Percentiles rank a stretch among this genome's conserved stretches.
These are phyloP conservation scores for Mormyrops attenuatus DNA, from an alignment of 2,797 vertebrate genomes.

Conservation along the genomic window DNA sequence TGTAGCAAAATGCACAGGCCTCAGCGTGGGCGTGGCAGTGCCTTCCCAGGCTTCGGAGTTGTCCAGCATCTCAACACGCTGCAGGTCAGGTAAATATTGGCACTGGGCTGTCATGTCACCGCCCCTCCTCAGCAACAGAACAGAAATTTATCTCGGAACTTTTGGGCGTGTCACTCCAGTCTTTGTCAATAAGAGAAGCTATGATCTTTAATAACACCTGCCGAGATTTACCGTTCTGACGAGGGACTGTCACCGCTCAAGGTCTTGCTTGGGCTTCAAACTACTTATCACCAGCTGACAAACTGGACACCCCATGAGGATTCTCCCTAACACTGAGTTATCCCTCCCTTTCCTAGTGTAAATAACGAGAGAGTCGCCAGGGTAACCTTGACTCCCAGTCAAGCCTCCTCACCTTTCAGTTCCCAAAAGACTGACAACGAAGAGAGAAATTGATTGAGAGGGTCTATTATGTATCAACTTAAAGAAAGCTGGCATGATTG, in stretches of 20 bases:
- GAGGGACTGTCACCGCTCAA: constrained; percentile 64
- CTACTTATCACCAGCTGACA: constrained; percentile 76
- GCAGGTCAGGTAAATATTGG: constrained; percentile 63
- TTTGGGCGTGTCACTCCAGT: constrained; percentile 60
- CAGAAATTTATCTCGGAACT: constrained; percentile 57
- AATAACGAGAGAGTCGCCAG: constrained; percentile 79
- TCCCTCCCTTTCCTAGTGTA: constrained; percentile 70
- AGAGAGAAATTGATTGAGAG: constrained; percentile 95
- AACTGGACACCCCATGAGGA: constrained; percentile 60
- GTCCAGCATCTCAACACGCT: constrained; percentile 21
- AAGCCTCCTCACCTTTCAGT: constrained; percentile 53
- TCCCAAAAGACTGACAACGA: constrained; percentile 81
- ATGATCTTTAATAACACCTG: constrained; percentile 70
- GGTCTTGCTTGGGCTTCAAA: constrained; percentile 65
- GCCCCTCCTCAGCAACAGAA: constrained; percentile 47
- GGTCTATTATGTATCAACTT: constrained; percentile 99
- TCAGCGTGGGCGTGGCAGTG: neutral
- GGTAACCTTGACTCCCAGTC: constrained; percentile 87
- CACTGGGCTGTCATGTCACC: constrained; percentile 41
- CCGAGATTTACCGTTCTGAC: constrained; percentile 65
- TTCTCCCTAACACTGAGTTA: constrained; percentile 56
- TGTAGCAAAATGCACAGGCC: neutral
- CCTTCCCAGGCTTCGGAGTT: neutral
- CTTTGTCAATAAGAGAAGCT: constrained; percentile 69
- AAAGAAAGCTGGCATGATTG: constrained; percentile 97